Percentiles rank a stretch among this genome's conserved stretches.
These are phyloP conservation scores for Actinemys pallida DNA, from an alignment of 2,113 vertebrate genomes.

Conservation along the genomic window DNA sequence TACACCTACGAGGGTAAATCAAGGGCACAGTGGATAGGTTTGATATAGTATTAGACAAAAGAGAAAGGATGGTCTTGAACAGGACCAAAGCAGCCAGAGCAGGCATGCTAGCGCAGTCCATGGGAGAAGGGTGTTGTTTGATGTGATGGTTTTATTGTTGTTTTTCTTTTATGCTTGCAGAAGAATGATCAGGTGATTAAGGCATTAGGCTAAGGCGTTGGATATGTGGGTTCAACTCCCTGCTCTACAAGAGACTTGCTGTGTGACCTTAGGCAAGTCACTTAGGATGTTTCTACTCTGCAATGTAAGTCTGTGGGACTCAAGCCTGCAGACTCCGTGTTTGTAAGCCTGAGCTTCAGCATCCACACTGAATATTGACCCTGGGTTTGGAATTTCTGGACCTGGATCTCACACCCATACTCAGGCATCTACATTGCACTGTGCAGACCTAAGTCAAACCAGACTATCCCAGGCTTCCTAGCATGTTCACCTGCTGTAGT, in stretches of 20 bases:
- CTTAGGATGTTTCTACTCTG: neutral
- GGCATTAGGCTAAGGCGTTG: neutral
- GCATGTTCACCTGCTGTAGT: neutral
- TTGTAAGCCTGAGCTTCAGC: neutral
- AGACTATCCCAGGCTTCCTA: neutral
- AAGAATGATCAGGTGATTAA: neutral
- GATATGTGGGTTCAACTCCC: neutral
- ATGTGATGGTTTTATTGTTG: neutral
- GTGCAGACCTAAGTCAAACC: neutral
- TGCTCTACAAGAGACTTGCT: neutral
- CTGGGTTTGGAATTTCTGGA: neutral
- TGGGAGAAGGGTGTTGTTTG: neutral
- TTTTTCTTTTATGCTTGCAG: neutral
- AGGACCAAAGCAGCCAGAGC: neutral
- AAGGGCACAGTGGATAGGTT: neutral
- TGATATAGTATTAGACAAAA: neutral
- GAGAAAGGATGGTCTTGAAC: neutral
- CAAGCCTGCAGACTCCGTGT: neutral
- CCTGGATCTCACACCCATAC: neutral
- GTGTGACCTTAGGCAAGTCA: too few species aligned
- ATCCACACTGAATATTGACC: neutral
- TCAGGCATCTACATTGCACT: neutral
- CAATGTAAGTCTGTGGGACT: neutral
- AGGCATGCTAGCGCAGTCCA: neutral
- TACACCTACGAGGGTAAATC: neutral